Base-by-base conservation (phyloP, 2,113 vertebrate genomes). In the Tilapia sparmanii region DNA sequence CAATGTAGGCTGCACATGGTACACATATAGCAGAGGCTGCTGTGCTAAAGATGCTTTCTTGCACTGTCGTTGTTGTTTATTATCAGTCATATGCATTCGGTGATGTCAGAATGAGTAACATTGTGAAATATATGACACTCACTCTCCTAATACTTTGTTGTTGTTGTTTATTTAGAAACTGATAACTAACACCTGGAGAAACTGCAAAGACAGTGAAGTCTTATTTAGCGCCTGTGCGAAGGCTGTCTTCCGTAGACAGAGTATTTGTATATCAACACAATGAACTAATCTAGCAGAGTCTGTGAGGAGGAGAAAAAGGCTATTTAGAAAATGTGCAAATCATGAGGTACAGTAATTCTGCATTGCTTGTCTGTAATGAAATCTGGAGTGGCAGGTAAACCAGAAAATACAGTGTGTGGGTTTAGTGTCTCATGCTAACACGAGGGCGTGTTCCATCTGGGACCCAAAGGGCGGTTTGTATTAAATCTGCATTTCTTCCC, bases 401-500 rank as follows among this genome's bases (percentile, higher is more conserved):
- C 83, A 55, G 47, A 85, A 80, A 50, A 57, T 85, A 47, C 10
- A 61, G 7, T 15, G 31, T 83, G 82, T 83, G 61, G 73, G 45
- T 63, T 91, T 68, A 87, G 53, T 86, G 66, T 88, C 18, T 87
- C 22, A 35, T 18, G 33, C 84, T 82, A 87, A 91, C 33, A 83
- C 16, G 10, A 85, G 81, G 86, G 53, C 7, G 47, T 81, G 59
- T 84, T 92, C 78, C 82, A 33, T 71, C 66, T 78, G 73, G 71
- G 82, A 91, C 83, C 38, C 71, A 22, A 78, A 57, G 86, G 86
- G 80, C 15, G 40, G 82, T 26, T 83, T 80, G 10, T 73, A 91
- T 85, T 92, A 82, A 92, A 93, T 91, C 84, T 89, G 55, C 22
- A 79, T 86, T 92, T 87, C 31, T 81, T 80, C 18, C 29, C 71